These are phyloP conservation scores for Mimas tiliae DNA, from an alignment of 2,888 invertebrate species.

Conservation along the genomic window DNA sequence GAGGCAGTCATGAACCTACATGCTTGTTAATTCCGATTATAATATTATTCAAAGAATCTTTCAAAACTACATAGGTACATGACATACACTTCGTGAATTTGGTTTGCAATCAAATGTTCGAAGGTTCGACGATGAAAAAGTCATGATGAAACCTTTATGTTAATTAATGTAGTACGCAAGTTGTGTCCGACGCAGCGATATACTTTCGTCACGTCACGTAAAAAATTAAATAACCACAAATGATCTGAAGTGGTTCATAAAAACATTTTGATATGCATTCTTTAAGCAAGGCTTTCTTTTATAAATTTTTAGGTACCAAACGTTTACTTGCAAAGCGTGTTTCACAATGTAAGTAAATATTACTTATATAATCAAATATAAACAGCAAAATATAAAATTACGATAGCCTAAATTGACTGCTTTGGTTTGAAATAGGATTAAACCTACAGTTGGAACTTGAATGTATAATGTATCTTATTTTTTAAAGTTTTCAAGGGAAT, in stretches of 20 bases:
- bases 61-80: neutral
- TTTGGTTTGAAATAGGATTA: too few species aligned
- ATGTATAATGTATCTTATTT: too few species aligned
- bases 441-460: too few species aligned
- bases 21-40: too few species aligned
- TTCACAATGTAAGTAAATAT: too few species aligned
- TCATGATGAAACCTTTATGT: conserved; percentile 6
- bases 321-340: too few species aligned
- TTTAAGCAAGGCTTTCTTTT: neutral
- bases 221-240: neutral
- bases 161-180: neutral
- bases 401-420: too few species aligned
- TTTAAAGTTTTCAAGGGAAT: too few species aligned
- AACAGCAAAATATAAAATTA: neutral
- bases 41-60: neutral
- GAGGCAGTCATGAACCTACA: too few species aligned
- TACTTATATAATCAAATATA: neutral
- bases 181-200: neutral
- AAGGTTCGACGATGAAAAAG: neutral
- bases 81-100: neutral
- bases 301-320: neutral
- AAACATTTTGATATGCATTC: neutral
- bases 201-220: neutral
- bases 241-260: neutral
- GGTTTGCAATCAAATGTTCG: neutral